Conservation (phyloP, 2,888 invertebrate genomes). For the Charanyca ferruginea region DNA sequence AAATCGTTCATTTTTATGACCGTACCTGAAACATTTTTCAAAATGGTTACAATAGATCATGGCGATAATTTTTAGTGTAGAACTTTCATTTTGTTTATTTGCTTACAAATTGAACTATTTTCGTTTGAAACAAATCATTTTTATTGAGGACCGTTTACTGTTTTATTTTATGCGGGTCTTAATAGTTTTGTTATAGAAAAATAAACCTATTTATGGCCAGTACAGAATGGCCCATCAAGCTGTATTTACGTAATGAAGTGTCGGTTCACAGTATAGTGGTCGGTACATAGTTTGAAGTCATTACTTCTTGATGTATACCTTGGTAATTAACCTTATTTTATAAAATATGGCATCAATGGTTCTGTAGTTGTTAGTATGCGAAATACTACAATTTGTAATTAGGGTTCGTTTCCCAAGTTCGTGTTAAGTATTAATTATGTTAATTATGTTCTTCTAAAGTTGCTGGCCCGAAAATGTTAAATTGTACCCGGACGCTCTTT, state of each 20-base stretch:
- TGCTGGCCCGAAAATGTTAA: too few species aligned
- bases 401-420: too few species aligned
- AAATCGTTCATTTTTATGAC: constrained; percentile 32
- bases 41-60: constrained; percentile 33
- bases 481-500: too few species aligned
- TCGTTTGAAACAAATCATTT: constrained; percentile 28
- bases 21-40: constrained; percentile 50
- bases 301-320: background rate
- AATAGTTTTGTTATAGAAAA: constrained; percentile 11
- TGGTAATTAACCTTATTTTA: background rate
- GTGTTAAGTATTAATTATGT: too few species aligned
- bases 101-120: constrained; percentile 49
- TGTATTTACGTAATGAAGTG: background rate
- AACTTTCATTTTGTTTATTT: constrained; percentile 47
- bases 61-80: constrained; percentile 24
- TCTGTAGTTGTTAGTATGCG: too few species aligned
- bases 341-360: background rate
- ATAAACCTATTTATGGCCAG: constrained; percentile 10
- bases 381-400: too few species aligned
- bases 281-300: background rate
- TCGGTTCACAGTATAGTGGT: background rate
- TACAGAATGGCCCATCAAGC: background rate
- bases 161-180: constrained; percentile 25
- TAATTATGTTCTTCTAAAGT: too few species aligned
- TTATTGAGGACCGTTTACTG: constrained; percentile 22